Conservation (phyloP, 1,140 invertebrate genomes). For the Drosophila busckii region DNA sequence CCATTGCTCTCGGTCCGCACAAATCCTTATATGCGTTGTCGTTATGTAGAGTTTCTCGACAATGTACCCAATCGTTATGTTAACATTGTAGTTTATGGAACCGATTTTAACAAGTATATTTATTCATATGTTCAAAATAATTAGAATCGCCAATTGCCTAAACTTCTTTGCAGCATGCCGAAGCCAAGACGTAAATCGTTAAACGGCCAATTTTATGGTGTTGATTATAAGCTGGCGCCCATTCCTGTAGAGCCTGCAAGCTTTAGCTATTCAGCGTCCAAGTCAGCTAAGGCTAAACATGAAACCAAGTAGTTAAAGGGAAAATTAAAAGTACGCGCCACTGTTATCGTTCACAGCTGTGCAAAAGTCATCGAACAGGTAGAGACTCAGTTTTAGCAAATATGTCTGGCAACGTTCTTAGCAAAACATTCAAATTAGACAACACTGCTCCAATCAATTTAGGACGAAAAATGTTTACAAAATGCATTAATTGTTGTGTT, state of each 20-base stretch:
- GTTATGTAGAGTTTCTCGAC: conserved; percentile 44
- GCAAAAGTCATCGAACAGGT: conserved; percentile 20
- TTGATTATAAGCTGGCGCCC: conserved; percentile 60
- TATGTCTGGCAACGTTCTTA: background rate
- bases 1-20: conserved; percentile 28
- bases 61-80: conserved; percentile 48
- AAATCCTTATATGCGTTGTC: conserved; percentile 40
- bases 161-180: conserved; percentile 28
- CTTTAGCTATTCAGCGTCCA: background rate
- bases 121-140: background rate
- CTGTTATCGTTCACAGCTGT: conserved; percentile 6
- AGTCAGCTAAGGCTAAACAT: background rate
- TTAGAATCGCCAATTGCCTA: background rate
- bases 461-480: conserved; percentile 72
- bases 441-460: conserved; percentile 48
- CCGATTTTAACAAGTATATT: conserved; percentile 17
- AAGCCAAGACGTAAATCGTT: conserved; percentile 49
- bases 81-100: conserved; percentile 17
- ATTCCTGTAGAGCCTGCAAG: conserved; percentile 54
- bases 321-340: background rate
- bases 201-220: conserved; percentile 61
- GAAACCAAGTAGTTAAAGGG: background rate
- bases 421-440: conserved; percentile 40
- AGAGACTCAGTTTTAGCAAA: conserved; percentile 2
- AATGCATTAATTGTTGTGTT: conserved; percentile 57